These are phyloP conservation scores for Caenorhabditis macrosperma DNA, from an alignment of 2,888 invertebrate genomes.

Conservation along the genomic window DNA sequence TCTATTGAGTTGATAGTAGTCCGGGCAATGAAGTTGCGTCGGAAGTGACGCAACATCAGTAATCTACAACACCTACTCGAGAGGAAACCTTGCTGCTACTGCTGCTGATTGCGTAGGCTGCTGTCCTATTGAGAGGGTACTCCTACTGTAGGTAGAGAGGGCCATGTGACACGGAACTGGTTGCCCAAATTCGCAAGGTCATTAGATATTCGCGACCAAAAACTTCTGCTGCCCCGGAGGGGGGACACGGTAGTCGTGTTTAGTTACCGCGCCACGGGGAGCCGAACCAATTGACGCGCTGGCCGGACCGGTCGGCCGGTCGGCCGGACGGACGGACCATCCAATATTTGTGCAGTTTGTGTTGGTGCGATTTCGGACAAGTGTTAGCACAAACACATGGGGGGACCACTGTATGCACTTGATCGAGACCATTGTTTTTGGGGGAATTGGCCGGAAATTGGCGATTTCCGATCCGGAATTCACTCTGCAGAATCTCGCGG, in stretches of 20 bases:
- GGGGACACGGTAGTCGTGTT: conserved; percentile 13
- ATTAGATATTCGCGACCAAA: not conserved
- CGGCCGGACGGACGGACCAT: no score
- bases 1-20: conserved; percentile 23
- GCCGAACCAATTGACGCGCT: conserved; percentile 35
- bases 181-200: conserved; percentile 25
- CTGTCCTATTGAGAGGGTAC: not conserved
- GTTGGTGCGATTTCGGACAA: conserved; percentile 42
- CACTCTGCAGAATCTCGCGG: conserved; percentile 21
- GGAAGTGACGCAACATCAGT: conserved; percentile 51
- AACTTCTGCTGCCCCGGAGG: no score
- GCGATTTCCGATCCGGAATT: conserved; percentile 40
- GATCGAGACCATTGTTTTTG: conserved; percentile 45
- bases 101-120: not conserved
- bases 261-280: conserved; percentile 47
- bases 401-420: conserved; percentile 27
- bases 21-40: conserved; percentile 39
- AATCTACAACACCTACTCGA: conserved; percentile 54
- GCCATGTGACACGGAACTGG: conserved; percentile 34
- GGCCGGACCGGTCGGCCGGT: conserved; percentile 10
- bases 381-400: conserved; percentile 56
- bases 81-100: conserved; percentile 16
- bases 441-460: conserved; percentile 37
- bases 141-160: conserved; percentile 31
- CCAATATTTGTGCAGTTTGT: conserved; percentile 37